Percentiles rank a stretch among this genome's conserved stretches.
phyloP scores from a whole-genome alignment of 2,113 vertebrate genomes.

The Cyanoderma ruficeps region DNA sequence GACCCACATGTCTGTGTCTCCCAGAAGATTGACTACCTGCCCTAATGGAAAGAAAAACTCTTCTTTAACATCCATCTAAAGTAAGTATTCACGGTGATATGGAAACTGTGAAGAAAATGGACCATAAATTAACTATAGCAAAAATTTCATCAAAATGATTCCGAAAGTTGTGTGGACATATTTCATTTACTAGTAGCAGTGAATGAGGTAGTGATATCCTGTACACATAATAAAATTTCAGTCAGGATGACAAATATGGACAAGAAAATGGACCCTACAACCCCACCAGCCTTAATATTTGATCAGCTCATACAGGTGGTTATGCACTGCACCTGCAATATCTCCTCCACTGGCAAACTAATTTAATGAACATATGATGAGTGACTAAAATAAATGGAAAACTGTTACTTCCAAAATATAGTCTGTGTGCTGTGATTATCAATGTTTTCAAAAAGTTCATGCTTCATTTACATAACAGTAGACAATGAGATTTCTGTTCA shows the following conservation, averaged over 20 bases:
- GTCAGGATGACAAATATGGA: not conserved
- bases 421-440: not conserved
- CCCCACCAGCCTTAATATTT: not conserved
- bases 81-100: not conserved
- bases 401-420: conserved; percentile 2
- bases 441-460: conserved; percentile 33
- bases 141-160: not conserved
- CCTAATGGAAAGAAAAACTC: not conserved
- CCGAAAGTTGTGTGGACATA: not conserved
- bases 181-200: not conserved
- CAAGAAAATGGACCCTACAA: not conserved
- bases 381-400: conserved; percentile 43
- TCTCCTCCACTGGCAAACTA: not conserved
- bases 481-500: conserved; percentile 43
- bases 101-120: not conserved
- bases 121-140: not conserved
- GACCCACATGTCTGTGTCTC: not conserved
- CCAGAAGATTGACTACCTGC: not conserved
- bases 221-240: not conserved
- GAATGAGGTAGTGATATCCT: not conserved
- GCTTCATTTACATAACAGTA: conserved; percentile 31
- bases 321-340: not conserved
- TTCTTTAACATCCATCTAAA: not conserved
- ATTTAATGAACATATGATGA: not conserved
- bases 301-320: accelerated